These are phyloP conservation scores for Cheilosia scutellata DNA, from an alignment of 2,888 invertebrate genomes.

Conservation along the genomic window DNA sequence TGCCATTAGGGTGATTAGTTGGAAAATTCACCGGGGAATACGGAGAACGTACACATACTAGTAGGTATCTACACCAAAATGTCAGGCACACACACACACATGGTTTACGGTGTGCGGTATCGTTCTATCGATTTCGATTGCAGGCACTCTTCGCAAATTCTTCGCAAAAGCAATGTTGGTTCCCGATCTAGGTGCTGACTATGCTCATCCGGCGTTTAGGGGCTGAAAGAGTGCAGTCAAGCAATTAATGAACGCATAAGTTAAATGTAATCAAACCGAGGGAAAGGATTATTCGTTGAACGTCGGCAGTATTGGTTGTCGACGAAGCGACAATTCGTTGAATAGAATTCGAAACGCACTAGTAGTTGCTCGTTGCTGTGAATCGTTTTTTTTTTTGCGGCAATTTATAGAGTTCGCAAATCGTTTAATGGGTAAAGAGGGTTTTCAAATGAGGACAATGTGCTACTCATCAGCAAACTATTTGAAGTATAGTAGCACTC, in stretches of 20 bases:
- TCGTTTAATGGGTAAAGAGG: constrained; percentile 24
- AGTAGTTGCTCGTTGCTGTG: not conserved
- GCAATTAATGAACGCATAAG: constrained; percentile 59
- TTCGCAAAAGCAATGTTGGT: constrained; percentile 8
- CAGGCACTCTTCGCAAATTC: constrained; percentile 31
- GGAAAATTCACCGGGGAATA: constrained; percentile 78
- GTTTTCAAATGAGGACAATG: not conserved
- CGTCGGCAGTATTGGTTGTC: constrained; percentile 2
- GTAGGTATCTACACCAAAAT: not conserved
- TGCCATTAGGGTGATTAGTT: constrained; percentile 83
- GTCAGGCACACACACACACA: not conserved
- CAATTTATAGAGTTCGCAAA: constrained; percentile 49
- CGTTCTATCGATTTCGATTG: constrained; percentile 31
- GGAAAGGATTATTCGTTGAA: constrained; percentile 46
- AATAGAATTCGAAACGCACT: constrained; percentile 23
- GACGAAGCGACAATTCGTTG: constrained; percentile 31
- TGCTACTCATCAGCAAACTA: too few species aligned
- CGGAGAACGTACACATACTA: not conserved
- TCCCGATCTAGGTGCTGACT: not conserved
- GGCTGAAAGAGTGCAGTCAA: constrained; percentile 1
- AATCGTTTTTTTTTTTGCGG: constrained; percentile 13
- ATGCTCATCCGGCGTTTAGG: not conserved
- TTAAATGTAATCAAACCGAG: constrained; percentile 59
- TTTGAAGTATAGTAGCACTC: too few species aligned
- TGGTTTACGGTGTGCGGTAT: not conserved